These are phyloP conservation scores for Spermophilus dauricus DNA, from an alignment of 2,113 vertebrate genomes.

Conservation along the genomic window DNA sequence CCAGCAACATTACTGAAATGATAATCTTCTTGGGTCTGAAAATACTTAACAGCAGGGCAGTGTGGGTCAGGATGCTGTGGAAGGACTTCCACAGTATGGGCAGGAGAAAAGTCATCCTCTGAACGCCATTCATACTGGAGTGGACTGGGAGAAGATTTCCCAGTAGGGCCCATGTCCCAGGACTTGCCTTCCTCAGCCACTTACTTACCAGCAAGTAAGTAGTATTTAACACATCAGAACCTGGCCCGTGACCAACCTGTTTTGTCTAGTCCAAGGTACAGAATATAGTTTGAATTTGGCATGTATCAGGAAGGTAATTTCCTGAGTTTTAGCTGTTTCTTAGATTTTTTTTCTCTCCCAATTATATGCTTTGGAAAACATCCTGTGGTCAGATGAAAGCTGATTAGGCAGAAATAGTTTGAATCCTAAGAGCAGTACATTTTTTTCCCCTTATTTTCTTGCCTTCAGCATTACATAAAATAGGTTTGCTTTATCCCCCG, in stretches of 20 bases:
- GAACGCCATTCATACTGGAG: neutral
- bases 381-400: neutral
- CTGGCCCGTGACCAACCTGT: neutral
- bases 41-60: neutral
- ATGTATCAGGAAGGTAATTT: constrained; percentile 20
- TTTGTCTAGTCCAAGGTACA: neutral
- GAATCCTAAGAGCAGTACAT: neutral
- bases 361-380: constrained; percentile 52
- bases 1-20: neutral
- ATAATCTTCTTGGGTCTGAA: neutral
- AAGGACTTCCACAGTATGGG: neutral
- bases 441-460: constrained; percentile 5
- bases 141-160: neutral
- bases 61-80: too few relatives aligned
- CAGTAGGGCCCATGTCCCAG: neutral
- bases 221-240: neutral
- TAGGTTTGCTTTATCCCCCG: neutral
- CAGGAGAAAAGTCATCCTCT: neutral
- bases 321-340: neutral
- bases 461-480: neutral
- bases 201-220: neutral
- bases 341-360: neutral
- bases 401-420: neutral
- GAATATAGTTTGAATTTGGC: neutral
- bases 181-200: neutral